Conservation (phyloP, 2,888 invertebrate genomes). For the Stenodera caucasica region DNA sequence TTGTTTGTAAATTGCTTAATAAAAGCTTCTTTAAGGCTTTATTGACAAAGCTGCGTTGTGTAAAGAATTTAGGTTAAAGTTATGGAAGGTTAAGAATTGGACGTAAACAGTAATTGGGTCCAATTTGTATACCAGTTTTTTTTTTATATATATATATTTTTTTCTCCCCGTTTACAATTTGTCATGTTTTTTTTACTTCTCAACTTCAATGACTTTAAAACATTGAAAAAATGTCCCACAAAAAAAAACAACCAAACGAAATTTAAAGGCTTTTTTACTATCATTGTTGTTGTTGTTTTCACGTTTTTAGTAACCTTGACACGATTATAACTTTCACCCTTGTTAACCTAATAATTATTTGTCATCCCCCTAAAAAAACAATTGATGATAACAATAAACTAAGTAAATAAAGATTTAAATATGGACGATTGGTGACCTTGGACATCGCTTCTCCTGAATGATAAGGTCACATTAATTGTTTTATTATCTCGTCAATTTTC, state of each 20-base stretch:
- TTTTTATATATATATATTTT: too few species aligned
- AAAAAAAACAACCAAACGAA: background rate
- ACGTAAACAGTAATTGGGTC: constrained; percentile 22
- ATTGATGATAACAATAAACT: too few species aligned
- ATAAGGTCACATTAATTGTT: constrained; percentile 45
- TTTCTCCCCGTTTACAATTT: background rate
- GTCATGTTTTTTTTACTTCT: background rate
- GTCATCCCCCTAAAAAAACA: too few species aligned
- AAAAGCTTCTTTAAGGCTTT: constrained; percentile 21
- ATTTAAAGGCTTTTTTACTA: background rate
- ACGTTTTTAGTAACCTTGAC: background rate
- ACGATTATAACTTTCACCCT: background rate
- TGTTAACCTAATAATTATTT: too few species aligned
- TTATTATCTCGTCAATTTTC: constrained; percentile 36
- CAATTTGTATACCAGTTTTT: constrained; percentile 23
- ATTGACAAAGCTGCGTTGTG: constrained; percentile 15
- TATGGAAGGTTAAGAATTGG: constrained; percentile 30
- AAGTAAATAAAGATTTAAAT: too few species aligned
- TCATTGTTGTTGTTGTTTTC: background rate
- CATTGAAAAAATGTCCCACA: too few species aligned
- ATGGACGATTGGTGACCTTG: constrained; percentile 30
- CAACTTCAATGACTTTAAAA: too few species aligned
- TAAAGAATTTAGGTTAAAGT: constrained; percentile 27
- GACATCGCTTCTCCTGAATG: constrained; percentile 30
- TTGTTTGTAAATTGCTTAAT: constrained; percentile 18